Percentiles rank a stretch among this genome's conserved stretches.
Conservation (phyloP, 2,888 invertebrate genomes). For the Nephrotoma flavescens region DNA sequence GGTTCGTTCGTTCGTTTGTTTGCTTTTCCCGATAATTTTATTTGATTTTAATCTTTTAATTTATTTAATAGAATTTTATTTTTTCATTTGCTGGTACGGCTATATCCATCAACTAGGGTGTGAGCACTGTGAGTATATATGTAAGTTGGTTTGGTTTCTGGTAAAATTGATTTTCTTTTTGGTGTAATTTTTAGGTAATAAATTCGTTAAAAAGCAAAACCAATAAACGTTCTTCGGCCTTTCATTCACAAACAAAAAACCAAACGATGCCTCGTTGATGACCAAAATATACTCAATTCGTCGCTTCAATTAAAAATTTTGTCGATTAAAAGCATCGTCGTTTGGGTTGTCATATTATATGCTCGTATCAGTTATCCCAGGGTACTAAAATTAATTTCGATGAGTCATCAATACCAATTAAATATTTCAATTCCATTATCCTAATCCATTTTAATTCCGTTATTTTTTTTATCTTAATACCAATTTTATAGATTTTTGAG, state of each 20-base stretch:
- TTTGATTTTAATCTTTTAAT: background rate
- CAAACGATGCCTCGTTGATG: background rate
- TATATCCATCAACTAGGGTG: background rate
- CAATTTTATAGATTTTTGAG: background rate
- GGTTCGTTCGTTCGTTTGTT: background rate
- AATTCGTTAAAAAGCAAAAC: background rate
- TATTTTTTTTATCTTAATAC: background rate
- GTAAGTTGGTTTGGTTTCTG: background rate
- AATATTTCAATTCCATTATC: background rate
- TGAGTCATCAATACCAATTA: background rate
- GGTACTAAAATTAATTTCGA: background rate
- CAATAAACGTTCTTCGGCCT: too few species aligned
- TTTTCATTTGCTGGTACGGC: background rate
- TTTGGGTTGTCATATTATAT: background rate
- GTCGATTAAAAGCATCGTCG: background rate
- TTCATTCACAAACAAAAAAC: background rate
- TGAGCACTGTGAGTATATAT: background rate
- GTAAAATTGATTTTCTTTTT: background rate
- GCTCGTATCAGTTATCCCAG: background rate
- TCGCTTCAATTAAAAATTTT: background rate
- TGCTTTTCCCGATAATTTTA: background rate
- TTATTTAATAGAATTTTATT: background rate
- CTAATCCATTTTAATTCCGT: background rate
- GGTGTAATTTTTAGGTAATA: background rate
- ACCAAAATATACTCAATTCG: background rate